A percentile compares a stretch with the other conserved stretches of the same genome.
These are phyloP conservation scores for Tiliacea aurago DNA, from an alignment of 2,888 invertebrate genomes.

Conservation along the genomic window DNA sequence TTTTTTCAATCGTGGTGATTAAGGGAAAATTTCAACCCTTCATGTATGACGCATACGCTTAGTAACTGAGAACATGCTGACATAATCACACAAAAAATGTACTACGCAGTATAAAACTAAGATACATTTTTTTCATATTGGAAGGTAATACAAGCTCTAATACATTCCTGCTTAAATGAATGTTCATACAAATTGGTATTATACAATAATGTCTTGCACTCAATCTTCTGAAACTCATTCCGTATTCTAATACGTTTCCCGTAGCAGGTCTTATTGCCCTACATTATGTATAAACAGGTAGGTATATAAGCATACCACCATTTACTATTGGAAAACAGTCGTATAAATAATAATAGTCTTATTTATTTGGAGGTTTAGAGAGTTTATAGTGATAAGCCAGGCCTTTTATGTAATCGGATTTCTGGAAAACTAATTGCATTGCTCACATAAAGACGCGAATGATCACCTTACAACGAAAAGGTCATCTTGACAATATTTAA, in stretches of 20 bases:
- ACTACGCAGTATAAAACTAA: conserved; percentile 34
- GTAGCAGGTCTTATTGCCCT: conserved; percentile 38
- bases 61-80: background rate
- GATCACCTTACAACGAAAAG: conserved; percentile 56
- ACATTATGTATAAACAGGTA: conserved; percentile 37
- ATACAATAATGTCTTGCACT: conserved; percentile 35
- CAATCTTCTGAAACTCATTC: conserved; percentile 55
- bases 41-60: background rate
- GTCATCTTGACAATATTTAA: conserved; percentile 52
- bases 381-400: background rate
- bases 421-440: conserved; percentile 56
- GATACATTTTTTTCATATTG: no score
- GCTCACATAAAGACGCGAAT: conserved; percentile 44
- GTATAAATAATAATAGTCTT: conserved; percentile 16
- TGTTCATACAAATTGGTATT: conserved; percentile 55
- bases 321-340: conserved; percentile 34
- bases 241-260: conserved; percentile 53
- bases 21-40: background rate
- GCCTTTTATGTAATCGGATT: conserved; percentile 46
- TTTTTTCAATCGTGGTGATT: background rate
- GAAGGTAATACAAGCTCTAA: no score
- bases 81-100: background rate
- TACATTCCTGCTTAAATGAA: conserved; percentile 16
- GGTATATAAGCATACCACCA: conserved; percentile 16
- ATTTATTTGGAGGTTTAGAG: conserved; percentile 4